Percentiles rank a stretch among this genome's conserved stretches.
These are phyloP conservation scores for Xiphophorus hellerii DNA, from an alignment of 2,113 vertebrate species.

Conservation along the genomic window DNA sequence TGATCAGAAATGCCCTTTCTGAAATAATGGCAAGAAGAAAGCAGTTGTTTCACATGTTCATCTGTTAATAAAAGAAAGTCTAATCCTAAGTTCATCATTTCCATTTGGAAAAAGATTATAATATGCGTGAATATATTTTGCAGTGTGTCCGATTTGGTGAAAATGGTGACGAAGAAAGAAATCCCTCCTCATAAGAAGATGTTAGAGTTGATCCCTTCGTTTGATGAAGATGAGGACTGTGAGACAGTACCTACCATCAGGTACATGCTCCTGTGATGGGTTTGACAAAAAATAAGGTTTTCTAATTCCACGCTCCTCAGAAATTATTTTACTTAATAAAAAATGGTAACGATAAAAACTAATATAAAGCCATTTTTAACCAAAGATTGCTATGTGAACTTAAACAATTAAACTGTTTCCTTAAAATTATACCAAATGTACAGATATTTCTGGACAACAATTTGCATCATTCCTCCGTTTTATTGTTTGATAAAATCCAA, in stretches of 20 bases:
- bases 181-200: conserved; percentile 60
- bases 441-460: not conserved
- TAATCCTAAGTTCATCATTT: not conserved
- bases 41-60: too few species aligned
- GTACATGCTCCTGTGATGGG: conserved; percentile 66
- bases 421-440: not conserved
- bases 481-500: not conserved
- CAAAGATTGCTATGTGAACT: not conserved
- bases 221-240: conserved; percentile 77
- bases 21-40: too few species aligned
- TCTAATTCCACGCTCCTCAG: not conserved
- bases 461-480: not conserved
- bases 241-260: conserved; percentile 65
- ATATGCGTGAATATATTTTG: not conserved
- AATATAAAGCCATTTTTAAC: not conserved
- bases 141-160: conserved; percentile 81
- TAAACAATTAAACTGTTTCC: not conserved
- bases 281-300: not conserved
- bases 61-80: not conserved
- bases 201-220: conserved; percentile 81
- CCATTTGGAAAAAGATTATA: not conserved
- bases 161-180: conserved; percentile 47
- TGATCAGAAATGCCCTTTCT: too few species aligned
- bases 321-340: not conserved
- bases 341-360: not conserved